Conservation (phyloP, 2,113 vertebrate genomes). For the Ctenomys sociabilis region DNA sequence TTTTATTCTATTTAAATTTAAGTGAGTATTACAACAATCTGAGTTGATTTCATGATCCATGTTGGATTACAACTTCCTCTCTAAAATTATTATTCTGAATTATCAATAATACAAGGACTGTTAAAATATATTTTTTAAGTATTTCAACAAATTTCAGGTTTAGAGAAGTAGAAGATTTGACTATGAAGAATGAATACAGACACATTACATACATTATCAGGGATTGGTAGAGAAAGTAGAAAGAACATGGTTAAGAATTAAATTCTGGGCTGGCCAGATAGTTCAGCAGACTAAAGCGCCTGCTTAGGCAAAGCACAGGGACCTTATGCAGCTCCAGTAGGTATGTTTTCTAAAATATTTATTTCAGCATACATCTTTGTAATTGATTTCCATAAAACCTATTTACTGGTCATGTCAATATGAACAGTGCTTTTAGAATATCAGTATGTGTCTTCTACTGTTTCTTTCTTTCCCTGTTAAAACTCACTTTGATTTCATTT, state of each 20-base stretch:
- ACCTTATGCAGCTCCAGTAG: background rate
- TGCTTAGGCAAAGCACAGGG: too few relatives aligned
- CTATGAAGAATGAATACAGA: background rate
- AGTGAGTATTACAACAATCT: background rate
- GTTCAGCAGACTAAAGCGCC: too few relatives aligned
- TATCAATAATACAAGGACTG: background rate
- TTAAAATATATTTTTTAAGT: background rate
- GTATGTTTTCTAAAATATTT: background rate
- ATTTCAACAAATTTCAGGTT: background rate
- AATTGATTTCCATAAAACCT: background rate
- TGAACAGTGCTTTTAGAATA: background rate
- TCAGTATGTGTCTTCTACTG: background rate
- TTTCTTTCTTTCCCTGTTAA: background rate
- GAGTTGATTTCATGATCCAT: background rate
- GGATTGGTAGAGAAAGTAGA: background rate
- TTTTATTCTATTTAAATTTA: slow-evolving; percentile 26
- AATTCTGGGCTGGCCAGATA: background rate
- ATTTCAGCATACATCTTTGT: background rate
- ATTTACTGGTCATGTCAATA: background rate
- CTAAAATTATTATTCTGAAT: background rate
- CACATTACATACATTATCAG: background rate
- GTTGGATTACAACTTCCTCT: background rate
- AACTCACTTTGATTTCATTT: background rate
- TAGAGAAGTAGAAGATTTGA: background rate
- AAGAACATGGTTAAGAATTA: background rate